These are phyloP conservation scores for Sterna hirundo DNA, from an alignment of 2,113 vertebrate species.

Conservation along the genomic window DNA sequence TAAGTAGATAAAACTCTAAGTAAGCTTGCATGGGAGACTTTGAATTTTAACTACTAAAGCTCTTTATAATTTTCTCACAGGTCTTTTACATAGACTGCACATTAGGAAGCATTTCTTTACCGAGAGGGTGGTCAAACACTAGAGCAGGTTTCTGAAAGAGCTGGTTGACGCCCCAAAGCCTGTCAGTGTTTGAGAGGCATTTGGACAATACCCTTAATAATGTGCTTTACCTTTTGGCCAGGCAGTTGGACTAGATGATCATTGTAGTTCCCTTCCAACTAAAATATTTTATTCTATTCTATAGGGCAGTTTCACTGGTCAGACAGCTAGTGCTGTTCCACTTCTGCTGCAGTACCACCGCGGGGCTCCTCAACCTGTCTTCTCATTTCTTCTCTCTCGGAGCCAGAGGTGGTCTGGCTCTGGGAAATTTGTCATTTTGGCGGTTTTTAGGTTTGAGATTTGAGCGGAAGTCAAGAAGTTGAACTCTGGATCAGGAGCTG, in stretches of 20 bases:
- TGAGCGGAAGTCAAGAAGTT: neutral
- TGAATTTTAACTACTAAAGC: conserved; percentile 47
- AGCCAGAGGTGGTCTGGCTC: neutral
- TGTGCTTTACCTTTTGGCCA: neutral
- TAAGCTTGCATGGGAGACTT: conserved; percentile 13
- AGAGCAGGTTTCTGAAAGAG: neutral
- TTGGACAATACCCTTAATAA: neutral
- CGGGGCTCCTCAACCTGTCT: neutral
- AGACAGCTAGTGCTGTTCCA: neutral
- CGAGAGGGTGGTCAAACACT: neutral
- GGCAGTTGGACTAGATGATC: neutral
- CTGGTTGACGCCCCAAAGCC: neutral
- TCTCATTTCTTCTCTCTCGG: neutral
- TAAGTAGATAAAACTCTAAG: conserved; percentile 56
- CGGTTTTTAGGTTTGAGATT: neutral
- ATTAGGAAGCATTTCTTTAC: neutral
- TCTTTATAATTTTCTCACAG: conserved; percentile 10
- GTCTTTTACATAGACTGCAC: neutral
- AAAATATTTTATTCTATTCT: neutral
- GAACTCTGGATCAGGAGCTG: neutral
- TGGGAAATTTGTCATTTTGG: neutral
- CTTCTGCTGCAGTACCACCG: neutral
- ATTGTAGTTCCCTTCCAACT: neutral
- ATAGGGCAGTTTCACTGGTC: neutral
- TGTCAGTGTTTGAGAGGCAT: neutral